Base-by-base conservation (phyloP, 2,113 vertebrate genomes). In the Morone saxatilis region DNA sequence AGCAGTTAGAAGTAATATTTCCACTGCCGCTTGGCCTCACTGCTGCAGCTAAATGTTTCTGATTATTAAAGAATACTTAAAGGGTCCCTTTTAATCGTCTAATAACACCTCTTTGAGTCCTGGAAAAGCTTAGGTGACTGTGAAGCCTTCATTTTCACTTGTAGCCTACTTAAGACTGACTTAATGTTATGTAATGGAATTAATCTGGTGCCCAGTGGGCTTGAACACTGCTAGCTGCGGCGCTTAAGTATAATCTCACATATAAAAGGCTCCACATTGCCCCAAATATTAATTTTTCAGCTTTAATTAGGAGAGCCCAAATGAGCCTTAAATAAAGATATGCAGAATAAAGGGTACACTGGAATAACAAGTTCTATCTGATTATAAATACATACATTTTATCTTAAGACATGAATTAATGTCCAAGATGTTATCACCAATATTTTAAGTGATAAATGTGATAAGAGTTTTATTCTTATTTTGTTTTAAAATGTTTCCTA, bases 171-270 rank as follows among this genome's bases (percentile, higher is more conserved):
- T 69, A 77, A 89, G 47, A 77, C 31, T 56, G 75, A 77, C 71
- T 71, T 68, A 86, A 88, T 72, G 80, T 93, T 85, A 85, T 81
- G 80, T 71, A 91, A 92, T 71, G 54, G 61, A 66, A 80, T 78
- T 87, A 86, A 87, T 88, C 67, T 81, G 85, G 67, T 60, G 71
- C 74, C 0, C 36, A 36, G n/a, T 63, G 66, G 9, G 70, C 53
- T 59, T 16, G 7, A 75, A 80, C 76, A 68, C 45, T 25, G 53
- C 41, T 2, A 31, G 76, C 57, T 78, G 78, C 71, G 74, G 51
- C 1, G 74, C 56, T 68, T 40, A 45, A 69, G 40, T 59, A 5
- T 56, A 56, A 77, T 60, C 31, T 13, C 22, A 71, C 57, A 57
- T 45, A 14, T 31, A 16, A 63, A 65, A 48, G 17, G 43, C 12